These are phyloP conservation scores for Aromia moschata DNA, from an alignment of 2,888 invertebrate genomes.

Conservation along the genomic window DNA sequence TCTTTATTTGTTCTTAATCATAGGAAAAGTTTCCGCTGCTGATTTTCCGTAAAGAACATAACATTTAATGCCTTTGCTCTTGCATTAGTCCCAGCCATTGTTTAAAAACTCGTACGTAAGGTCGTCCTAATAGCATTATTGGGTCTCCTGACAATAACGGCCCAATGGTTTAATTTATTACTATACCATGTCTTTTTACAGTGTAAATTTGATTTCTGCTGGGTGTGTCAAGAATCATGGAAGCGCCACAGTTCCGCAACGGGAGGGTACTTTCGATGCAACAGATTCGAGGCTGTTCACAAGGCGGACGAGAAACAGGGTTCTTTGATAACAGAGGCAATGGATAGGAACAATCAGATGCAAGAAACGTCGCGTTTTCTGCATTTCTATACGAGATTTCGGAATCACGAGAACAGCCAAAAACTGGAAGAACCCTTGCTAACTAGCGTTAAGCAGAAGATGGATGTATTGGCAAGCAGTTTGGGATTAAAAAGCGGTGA, in stretches of 20 bases:
- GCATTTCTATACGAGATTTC: slow-evolving; percentile 72
- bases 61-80: too few species aligned
- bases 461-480: slow-evolving; percentile 69
- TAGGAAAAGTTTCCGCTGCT: too few species aligned
- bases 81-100: too few species aligned
- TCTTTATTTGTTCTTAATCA: too few species aligned
- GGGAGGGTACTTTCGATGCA: slow-evolving; percentile 73
- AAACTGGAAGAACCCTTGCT: slow-evolving; percentile 71
- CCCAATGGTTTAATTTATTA: too few species aligned
- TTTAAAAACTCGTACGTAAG: too few species aligned
- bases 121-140: too few species aligned
- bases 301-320: slow-evolving; percentile 71
- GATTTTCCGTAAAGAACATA: too few species aligned
- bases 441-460: slow-evolving; percentile 69
- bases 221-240: slow-evolving; percentile 78
- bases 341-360: slow-evolving; percentile 67
- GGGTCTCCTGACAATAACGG: too few species aligned
- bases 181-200: too few species aligned
- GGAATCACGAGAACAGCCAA: slow-evolving; percentile 73
- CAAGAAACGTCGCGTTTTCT: slow-evolving; percentile 73
- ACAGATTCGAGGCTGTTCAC: slow-evolving; percentile 71
- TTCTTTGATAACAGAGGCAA: slow-evolving; percentile 67
- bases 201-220: slow-evolving; percentile 78
- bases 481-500: slow-evolving; percentile 59
- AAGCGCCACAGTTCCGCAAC: slow-evolving; percentile 75